Conservation (phyloP, 2,113 vertebrate genomes). For the Pelecanoides urinatrix region DNA sequence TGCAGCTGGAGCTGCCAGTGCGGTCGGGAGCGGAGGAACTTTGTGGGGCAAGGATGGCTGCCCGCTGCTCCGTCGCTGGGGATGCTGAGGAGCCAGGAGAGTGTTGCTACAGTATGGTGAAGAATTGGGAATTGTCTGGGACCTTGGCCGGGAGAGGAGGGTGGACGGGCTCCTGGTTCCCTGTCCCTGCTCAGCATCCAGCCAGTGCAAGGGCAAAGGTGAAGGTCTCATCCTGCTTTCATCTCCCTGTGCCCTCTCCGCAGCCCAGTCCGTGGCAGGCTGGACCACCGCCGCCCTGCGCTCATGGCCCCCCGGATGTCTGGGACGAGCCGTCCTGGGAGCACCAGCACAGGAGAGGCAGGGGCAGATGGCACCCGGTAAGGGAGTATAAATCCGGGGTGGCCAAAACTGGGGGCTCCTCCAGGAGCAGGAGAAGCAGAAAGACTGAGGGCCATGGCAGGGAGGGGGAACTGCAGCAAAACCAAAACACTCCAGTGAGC, state of each 20-base stretch:
- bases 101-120: accelerated
- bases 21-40: background rate
- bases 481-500: accelerated
- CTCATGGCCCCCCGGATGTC: accelerated
- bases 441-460: accelerated
- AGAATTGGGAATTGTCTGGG: accelerated
- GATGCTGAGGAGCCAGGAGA: accelerated
- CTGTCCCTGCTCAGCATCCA: background rate
- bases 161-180: accelerated
- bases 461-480: background rate
- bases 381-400: background rate
- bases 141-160: accelerated
- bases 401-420: background rate
- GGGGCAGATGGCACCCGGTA: accelerated
- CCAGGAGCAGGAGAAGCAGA: background rate
- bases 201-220: accelerated
- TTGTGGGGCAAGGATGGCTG: accelerated
- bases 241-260: background rate
- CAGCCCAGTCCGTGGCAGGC: background rate
- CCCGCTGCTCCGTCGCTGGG: accelerated
- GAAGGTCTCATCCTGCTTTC: background rate
- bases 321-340: background rate
- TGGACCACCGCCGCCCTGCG: accelerated
- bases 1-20: accelerated
- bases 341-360: accelerated